phyloP scores from a whole-genome alignment of 2,113 vertebrate species.

The Syngnathus scovelli region DNA sequence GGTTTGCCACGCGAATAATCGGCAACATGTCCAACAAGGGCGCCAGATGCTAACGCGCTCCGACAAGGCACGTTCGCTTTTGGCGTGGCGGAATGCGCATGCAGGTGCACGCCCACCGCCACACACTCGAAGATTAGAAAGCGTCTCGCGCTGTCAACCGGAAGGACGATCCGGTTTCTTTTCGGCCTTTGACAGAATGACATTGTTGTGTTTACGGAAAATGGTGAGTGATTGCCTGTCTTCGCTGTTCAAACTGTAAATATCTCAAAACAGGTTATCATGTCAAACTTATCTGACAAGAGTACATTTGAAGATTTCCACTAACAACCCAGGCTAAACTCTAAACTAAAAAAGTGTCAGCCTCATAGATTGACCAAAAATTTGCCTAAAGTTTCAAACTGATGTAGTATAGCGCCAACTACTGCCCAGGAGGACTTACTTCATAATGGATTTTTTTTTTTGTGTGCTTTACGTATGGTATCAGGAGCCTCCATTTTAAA shows the following conservation, averaged over 20 bases:
- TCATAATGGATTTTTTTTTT: too few species aligned
- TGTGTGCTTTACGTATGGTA: too few species aligned
- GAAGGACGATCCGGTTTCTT: too few species aligned
- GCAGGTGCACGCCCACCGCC: slow-evolving; percentile 12
- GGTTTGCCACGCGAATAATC: slow-evolving; percentile 65
- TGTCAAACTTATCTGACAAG: neutral
- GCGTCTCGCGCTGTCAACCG: neutral
- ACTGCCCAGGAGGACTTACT: too few species aligned
- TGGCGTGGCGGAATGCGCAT: slow-evolving; percentile 47
- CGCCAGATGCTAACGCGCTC: slow-evolving; percentile 57
- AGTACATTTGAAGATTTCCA: neutral
- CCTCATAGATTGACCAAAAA: too few species aligned
- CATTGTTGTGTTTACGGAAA: neutral
- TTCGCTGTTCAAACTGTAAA: neutral
- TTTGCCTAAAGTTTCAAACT: too few species aligned
- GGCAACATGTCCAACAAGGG: slow-evolving; percentile 49
- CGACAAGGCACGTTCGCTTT: slow-evolving; percentile 60
- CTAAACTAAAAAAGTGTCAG: neutral
- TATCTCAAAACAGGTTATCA: neutral
- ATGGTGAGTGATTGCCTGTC: neutral
- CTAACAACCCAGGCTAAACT: neutral
- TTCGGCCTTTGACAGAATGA: neutral
- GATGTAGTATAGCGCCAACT: too few species aligned
- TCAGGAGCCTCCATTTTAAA: too few species aligned
- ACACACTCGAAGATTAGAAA: slow-evolving; percentile 3